phyloP scores from a whole-genome alignment of 2,888 invertebrate species.

The Teleiodes luculella region DNA sequence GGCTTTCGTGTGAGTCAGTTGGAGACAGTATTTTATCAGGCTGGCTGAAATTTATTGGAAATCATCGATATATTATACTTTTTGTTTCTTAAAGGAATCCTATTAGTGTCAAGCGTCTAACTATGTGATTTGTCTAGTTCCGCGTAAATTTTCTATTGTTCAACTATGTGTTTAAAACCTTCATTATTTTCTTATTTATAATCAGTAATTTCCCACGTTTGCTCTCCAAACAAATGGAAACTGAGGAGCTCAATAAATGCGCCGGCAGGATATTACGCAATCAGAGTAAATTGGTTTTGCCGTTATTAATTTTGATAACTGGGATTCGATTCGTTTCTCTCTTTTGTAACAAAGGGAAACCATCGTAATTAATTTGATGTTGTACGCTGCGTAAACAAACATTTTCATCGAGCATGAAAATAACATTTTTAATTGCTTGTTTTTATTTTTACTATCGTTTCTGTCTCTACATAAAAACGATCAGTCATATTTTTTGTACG shows the following conservation, averaged over 20 bases:
- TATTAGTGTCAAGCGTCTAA: too few species aligned
- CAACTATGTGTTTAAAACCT: background rate
- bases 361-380: constrained; percentile 71
- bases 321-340: constrained; percentile 76
- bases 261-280: constrained; percentile 70
- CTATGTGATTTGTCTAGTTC: too few species aligned
- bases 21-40: constrained; percentile 17
- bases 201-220: constrained; percentile 34
- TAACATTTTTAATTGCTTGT: constrained; percentile 38
- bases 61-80: too few species aligned
- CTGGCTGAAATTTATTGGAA: too few species aligned
- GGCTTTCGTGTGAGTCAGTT: constrained; percentile 21
- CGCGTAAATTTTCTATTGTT: background rate
- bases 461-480: constrained; percentile 1
- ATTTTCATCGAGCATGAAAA: constrained; percentile 44
- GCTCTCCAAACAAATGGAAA: constrained; percentile 55
- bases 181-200: background rate
- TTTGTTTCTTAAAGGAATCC: too few species aligned
- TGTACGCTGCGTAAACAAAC: constrained; percentile 57
- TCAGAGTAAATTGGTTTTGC: constrained; percentile 71
- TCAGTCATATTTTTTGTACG: constrained; percentile 39
- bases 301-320: constrained; percentile 77
- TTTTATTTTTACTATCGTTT: background rate
- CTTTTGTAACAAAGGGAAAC: constrained; percentile 77
- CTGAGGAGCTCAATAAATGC: constrained; percentile 54